Evolutionary conservation across 2,113 vertebrate species (phyloP), one percentile per base, ranked within the genome.

Genomic region (Antennarius striatus): DNA sequence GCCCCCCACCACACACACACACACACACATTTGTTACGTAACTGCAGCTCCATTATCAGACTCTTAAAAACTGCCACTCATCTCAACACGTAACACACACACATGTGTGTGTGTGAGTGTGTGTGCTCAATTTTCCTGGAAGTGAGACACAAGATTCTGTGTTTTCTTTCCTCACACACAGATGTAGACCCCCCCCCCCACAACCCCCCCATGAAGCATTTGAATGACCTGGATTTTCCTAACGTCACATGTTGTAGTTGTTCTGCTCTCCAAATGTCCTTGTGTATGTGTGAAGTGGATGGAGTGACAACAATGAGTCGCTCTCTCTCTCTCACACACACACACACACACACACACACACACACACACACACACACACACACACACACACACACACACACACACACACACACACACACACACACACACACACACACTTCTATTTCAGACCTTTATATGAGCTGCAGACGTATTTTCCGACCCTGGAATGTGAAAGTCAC

Each of bases 401-500:
- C 30, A 43, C 62, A 56, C 32, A 43, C 0, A 11, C 39, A 43
- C 15, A 32, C n/a, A 48, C 52, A 46, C 29, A 36, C 15, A 30
- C 58, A 59, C 36, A 29, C 40, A 53, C 45, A 75, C 7, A 46
- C 36, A 51, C 17, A 32, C 17, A 36, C 53, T 45, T 69, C 75
- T 83, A 80, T 86, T 79, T 71, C 65, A 42, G 67, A 73, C 59
- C 72, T 79, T 74, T 79, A 84, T 84, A 80, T 76, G 73, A 77
- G 56, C 72, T 85, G 81, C 45, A 64, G 80, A 84, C 71, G 81
- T 79, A 75, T 83, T 68, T 74, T 57, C 52, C 76, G 72, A n/a
- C 39, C 6, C 14, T 56, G 53, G 70, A 82, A 81, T 73, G 58
- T 77, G 51, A 83, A 81, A 69, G 77, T 70, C 53, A 52, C 42